These are phyloP conservation scores for Catamblyrhynchus diadema DNA, from an alignment of 2,797 vertebrate genomes.

Conservation along the genomic window DNA sequence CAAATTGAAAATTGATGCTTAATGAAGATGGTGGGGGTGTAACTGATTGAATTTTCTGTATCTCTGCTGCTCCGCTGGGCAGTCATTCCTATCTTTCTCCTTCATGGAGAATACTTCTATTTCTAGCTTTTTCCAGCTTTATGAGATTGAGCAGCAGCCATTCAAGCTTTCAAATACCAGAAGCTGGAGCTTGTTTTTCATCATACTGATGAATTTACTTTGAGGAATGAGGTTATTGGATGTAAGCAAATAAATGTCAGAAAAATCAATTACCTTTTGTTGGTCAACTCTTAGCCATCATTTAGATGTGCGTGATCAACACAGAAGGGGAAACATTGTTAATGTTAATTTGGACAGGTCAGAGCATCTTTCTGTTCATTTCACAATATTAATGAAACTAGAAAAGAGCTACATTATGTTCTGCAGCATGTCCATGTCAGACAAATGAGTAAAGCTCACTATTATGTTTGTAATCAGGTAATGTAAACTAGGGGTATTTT, in stretches of 20 bases:
- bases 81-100: background rate
- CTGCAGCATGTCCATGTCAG: background rate
- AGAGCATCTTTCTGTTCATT: background rate
- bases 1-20: background rate
- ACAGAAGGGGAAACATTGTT: constrained; percentile 8
- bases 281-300: constrained; percentile 20
- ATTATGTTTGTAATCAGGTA: background rate
- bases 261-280: constrained; percentile 54
- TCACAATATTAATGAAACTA: background rate
- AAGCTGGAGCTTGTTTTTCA: constrained; percentile 10
- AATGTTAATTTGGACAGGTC: background rate
- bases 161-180: background rate
- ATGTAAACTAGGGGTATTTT: background rate
- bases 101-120: background rate
- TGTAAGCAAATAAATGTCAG: constrained; percentile 53
- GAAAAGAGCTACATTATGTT: background rate
- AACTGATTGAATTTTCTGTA: background rate
- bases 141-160: background rate
- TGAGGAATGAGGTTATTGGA: constrained; percentile 28
- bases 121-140: background rate
- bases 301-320: constrained; percentile 3
- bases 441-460: background rate
- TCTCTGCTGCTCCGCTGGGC: background rate
- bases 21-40: background rate
- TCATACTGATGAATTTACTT: constrained; percentile 27